phyloP scores from a whole-genome alignment of 1,140 invertebrate species.

The Cheumatopsyche charites region DNA sequence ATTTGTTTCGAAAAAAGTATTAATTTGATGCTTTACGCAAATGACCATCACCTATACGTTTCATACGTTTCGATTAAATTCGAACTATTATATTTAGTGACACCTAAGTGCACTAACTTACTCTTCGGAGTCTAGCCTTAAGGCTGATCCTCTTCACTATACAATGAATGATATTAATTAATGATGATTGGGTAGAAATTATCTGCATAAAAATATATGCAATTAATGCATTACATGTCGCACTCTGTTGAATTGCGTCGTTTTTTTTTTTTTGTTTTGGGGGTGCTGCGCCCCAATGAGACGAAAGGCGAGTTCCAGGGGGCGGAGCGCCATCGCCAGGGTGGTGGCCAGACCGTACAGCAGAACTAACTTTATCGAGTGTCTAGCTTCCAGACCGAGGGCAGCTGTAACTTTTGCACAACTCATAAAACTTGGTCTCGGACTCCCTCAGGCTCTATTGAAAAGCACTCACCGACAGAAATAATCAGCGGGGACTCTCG shows the following conservation, averaged over 20 bases:
- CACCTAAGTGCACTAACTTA: too few species aligned
- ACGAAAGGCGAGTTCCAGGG: background rate
- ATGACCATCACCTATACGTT: too few species aligned
- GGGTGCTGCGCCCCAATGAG: background rate
- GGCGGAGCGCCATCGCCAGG: background rate
- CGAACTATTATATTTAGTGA: too few species aligned
- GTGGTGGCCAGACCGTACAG: constrained; percentile 31
- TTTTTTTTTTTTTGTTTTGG: background rate
- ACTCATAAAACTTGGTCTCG: constrained; percentile 36
- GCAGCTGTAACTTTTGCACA: constrained; percentile 31
- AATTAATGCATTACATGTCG: too few species aligned
- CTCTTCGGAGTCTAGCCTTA: too few species aligned
- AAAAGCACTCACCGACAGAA: constrained; percentile 25
- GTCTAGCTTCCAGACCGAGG: constrained; percentile 23
- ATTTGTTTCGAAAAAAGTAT: too few species aligned
- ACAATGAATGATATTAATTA: too few species aligned
- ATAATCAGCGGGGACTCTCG: constrained; percentile 7
- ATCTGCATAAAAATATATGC: too few species aligned
- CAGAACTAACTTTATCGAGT: constrained; percentile 37
- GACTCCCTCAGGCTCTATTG: constrained; percentile 33
- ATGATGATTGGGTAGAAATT: too few species aligned
- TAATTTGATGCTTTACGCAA: too few species aligned
- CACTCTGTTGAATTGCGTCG: constrained; percentile 21
- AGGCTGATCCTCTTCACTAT: too few species aligned
- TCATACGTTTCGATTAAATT: too few species aligned